A percentile compares a stretch with the other conserved stretches of the same genome.
These are phyloP conservation scores for Eudiplozoon nipponicum DNA, from an alignment of 2,888 invertebrate species.

Conservation along the genomic window DNA sequence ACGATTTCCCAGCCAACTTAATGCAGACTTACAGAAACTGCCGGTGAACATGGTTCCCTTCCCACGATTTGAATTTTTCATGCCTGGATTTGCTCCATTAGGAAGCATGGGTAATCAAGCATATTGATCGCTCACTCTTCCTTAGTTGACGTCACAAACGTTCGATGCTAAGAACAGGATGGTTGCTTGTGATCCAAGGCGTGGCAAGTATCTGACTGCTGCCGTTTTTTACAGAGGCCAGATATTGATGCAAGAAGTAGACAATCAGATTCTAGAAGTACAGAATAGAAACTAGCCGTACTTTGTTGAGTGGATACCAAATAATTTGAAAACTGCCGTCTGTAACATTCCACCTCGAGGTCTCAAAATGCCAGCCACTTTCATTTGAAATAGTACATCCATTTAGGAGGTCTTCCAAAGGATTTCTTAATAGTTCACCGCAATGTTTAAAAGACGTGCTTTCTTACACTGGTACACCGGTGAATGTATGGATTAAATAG, in stretches of 20 bases:
- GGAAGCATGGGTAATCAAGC: slow-evolving; percentile 56
- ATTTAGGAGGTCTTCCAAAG: slow-evolving; percentile 18
- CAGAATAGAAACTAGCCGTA: slow-evolving; percentile 52
- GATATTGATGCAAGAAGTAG: slow-evolving; percentile 11
- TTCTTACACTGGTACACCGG: too few relatives aligned
- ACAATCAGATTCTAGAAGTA: slow-evolving; percentile 53
- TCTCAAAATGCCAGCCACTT: slow-evolving; percentile 53
- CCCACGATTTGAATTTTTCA: slow-evolving; percentile 35
- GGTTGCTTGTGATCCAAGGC: slow-evolving; percentile 12
- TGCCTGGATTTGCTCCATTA: slow-evolving; percentile 56
- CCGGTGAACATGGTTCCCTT: slow-evolving; percentile 15
- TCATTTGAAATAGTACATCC: slow-evolving; percentile 32
- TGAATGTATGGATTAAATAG: too few relatives aligned
- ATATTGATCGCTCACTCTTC: slow-evolving; percentile 28
- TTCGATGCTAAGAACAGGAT: slow-evolving; percentile 12
- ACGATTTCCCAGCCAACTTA: slow-evolving; percentile 12
- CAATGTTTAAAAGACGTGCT: slow-evolving; percentile 38
- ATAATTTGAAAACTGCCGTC: slow-evolving; percentile 52
- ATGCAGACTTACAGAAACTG: slow-evolving; percentile 13
- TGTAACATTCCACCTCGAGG: slow-evolving; percentile 60
- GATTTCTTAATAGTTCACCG: slow-evolving; percentile 18
- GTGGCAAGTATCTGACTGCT: slow-evolving; percentile 6
- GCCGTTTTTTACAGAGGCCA: slow-evolving; percentile 3
- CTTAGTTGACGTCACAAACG: slow-evolving; percentile 14
- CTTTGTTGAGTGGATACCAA: slow-evolving; percentile 56